Conservation (phyloP, 2,113 vertebrate genomes). For the Trogon melanurus region DNA sequence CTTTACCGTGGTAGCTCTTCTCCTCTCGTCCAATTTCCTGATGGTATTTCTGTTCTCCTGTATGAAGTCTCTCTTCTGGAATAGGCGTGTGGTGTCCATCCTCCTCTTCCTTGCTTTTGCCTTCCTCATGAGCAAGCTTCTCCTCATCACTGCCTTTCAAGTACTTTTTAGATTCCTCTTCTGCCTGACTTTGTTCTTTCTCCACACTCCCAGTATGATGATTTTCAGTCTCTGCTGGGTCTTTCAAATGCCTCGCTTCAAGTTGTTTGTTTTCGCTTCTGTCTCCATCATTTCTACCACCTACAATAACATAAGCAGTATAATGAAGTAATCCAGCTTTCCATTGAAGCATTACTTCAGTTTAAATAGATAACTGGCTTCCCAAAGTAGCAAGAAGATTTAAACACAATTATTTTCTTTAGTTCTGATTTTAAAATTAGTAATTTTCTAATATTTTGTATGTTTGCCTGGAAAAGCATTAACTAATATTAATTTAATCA, state of each 20-base stretch:
- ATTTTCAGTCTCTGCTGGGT: constrained; percentile 59
- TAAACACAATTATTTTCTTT: background rate
- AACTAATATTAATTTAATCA: background rate
- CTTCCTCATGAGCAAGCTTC: constrained; percentile 49
- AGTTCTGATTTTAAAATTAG: background rate
- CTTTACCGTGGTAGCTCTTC: constrained; percentile 17
- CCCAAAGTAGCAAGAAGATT: background rate
- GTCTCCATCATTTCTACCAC: constrained; percentile 73
- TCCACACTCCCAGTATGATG: constrained; percentile 33
- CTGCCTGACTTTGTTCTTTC: constrained; percentile 49
- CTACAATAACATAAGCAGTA: constrained; percentile 68
- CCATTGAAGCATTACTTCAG: background rate
- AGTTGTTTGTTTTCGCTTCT: constrained; percentile 57
- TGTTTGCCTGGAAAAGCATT: background rate
- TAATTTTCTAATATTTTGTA: background rate
- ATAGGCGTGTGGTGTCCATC: background rate
- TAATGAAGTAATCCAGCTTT: background rate
- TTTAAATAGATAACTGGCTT: background rate
- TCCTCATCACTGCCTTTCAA: constrained; percentile 64
- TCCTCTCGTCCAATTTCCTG: constrained; percentile 22
- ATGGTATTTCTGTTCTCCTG: constrained; percentile 24
- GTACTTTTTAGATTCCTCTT: constrained; percentile 61
- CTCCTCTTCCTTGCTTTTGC: constrained; percentile 48
- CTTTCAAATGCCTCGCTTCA: constrained; percentile 66
- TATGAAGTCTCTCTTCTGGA: background rate